Evolutionary conservation across 2,888 invertebrate genomes (phyloP), one percentile per base, ranked within the genome.

Genomic region (Lamproptera curius): DNA sequence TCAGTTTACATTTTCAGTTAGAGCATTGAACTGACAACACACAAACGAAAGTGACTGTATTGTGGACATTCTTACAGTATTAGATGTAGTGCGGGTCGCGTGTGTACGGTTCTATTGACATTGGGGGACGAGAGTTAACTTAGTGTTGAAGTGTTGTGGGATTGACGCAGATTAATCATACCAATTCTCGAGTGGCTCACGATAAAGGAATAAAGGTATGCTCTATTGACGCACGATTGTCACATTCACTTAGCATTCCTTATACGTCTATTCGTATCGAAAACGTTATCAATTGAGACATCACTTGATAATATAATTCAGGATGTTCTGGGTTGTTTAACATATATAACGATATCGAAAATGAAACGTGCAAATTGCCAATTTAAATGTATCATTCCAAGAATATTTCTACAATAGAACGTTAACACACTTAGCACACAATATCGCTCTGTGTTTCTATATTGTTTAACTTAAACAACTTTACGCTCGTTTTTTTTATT

Each of bases 161-260:
- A 78, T 80, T 76, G 69, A 52, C 52, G 57, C 53, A 51, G 42
- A n/a, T n/a, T n/a, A n/a, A n/a, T n/a, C n/a, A n/a, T n/a, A n/a
- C n/a, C n/a, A n/a, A n/a, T 16, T 42, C 58, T 56, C 56, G 58
- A 57, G 58, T 62, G 63, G 60, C 61, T 63, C 33, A 73, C 77
- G 77, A 84, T 80, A 86, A 85, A 84, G 82, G 81, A 68, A 67
- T 61, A 61, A 83, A 86, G 86, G 86, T 86, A 62, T 65, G 76
- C 54, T 51, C 53, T 62, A 59, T 46, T 28, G 9, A 9, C 28
- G n/a, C 26, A 6, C 37, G 45, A 39, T 50, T 50, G 45, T 11
- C 45, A 44, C 35, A 10, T 36, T 11, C 3, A 43, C 31, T 16
- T 34, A 20, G 38, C 47, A 13, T 20, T 33, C 38, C 23, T 16